These are phyloP conservation scores for Diadumene lineata DNA, from an alignment of 92 coral and sea anemone species.

Conservation along the genomic window DNA sequence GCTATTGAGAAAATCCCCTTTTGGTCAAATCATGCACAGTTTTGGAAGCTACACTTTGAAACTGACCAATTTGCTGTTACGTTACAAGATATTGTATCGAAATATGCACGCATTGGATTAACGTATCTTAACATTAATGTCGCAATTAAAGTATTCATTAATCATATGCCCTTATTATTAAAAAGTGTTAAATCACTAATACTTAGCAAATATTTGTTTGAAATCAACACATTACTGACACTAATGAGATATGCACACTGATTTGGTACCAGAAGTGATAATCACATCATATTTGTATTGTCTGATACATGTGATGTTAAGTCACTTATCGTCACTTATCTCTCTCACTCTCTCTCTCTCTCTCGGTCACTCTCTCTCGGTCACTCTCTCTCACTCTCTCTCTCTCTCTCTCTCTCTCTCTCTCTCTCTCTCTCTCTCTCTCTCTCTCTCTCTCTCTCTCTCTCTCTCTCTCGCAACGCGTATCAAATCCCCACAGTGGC, in stretches of 20 bases:
- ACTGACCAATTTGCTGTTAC: too few species aligned
- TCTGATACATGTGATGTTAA: slow-evolving; percentile 13
- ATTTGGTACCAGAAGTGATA: slow-evolving; percentile 4
- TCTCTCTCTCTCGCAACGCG: neutral
- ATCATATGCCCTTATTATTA: neutral
- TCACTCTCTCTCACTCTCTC: neutral
- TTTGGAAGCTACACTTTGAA: too few species aligned
- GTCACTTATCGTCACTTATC: slow-evolving; percentile 13
- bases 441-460: slow-evolving; percentile 1
- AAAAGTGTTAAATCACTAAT: neutral
- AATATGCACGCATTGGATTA: too few species aligned
- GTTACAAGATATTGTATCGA: too few species aligned
- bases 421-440: neutral
- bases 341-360: neutral
- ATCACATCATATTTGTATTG: slow-evolving; percentile 13
- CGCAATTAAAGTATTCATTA: too few species aligned
- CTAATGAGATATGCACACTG: slow-evolving; percentile 26
- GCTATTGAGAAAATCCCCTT: neutral
- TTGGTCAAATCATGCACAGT: neutral
- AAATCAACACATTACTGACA: slow-evolving; percentile 13
- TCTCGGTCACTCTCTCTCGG: neutral
- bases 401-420: neutral
- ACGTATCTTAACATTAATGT: too few species aligned
- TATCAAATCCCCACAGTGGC: neutral
- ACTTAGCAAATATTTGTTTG: neutral